phyloP scores from a whole-genome alignment of 1,140 invertebrate species.

The Rhyacophila brunnea region DNA sequence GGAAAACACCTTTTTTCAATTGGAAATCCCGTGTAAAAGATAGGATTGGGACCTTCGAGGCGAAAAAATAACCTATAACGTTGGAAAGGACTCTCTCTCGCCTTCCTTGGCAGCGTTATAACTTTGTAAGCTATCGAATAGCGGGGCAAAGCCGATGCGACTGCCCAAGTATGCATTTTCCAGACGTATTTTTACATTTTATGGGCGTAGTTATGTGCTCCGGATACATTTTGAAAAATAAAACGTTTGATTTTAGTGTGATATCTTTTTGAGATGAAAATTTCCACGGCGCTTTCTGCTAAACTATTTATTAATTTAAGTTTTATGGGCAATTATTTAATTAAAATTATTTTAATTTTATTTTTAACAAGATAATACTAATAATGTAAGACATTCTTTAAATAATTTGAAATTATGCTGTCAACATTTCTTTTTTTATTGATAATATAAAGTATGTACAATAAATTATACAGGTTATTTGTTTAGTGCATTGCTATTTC shows the following conservation, averaged over 20 bases:
- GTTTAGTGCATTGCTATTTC: no score
- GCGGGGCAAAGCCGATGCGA: neutral
- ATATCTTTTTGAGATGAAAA: no score
- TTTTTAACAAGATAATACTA: no score
- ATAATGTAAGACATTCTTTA: no score
- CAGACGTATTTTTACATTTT: conserved; percentile 1
- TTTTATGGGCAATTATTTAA: no score
- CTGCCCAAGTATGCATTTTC: neutral
- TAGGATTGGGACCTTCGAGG: conserved; percentile 27
- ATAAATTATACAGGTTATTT: no score
- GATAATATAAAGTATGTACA: no score
- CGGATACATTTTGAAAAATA: neutral
- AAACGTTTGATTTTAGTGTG: neutral
- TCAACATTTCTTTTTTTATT: no score
- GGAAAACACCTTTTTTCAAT: conserved; percentile 37
- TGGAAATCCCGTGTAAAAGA: conserved; percentile 34
- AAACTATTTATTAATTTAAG: no score
- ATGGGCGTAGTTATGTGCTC: neutral
- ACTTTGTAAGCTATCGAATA: neutral
- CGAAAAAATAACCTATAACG: conserved; percentile 33
- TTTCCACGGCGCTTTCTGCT: no score
- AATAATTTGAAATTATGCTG: no score
- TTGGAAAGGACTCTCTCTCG: conserved; percentile 13
- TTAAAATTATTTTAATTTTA: no score
- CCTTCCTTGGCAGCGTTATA: neutral